phyloP scores from a whole-genome alignment of 1,140 invertebrate species.

The Drosophila lacertosa region DNA sequence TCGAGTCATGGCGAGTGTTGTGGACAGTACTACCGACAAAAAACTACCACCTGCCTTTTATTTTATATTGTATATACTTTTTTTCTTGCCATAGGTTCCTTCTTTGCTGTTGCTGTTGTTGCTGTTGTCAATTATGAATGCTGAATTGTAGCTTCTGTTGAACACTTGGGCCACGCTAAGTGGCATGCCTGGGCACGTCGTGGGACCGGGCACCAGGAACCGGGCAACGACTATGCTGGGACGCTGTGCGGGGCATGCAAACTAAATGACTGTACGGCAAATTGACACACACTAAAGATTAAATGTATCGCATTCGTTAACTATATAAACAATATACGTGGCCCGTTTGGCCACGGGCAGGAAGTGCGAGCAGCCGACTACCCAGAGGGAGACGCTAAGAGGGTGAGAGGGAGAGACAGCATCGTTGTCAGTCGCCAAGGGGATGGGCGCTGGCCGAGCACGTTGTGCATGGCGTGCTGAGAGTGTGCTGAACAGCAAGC shows the following conservation, averaged over 20 bases:
- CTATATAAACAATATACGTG: slow-evolving; percentile 82
- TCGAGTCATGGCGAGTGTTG: slow-evolving; percentile 63
- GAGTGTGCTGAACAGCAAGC: slow-evolving; percentile 74
- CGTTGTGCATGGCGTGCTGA: slow-evolving; percentile 63
- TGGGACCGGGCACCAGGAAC: slow-evolving; percentile 58
- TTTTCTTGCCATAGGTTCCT: slow-evolving; percentile 58
- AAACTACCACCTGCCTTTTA: slow-evolving; percentile 80
- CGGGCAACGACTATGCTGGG: slow-evolving; percentile 29
- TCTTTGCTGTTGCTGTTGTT: slow-evolving; percentile 21
- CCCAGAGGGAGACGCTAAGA: too few relatives aligned
- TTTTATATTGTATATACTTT: slow-evolving; percentile 58
- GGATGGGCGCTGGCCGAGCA: slow-evolving; percentile 17
- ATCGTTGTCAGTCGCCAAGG: neutral
- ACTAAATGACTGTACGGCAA: slow-evolving; percentile 82
- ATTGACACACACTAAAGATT: slow-evolving; percentile 83
- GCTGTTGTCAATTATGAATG: slow-evolving; percentile 78
- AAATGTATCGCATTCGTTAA: slow-evolving; percentile 83
- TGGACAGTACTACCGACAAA: slow-evolving; percentile 57
- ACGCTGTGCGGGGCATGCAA: slow-evolving; percentile 66
- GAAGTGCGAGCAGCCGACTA: slow-evolving; percentile 50
- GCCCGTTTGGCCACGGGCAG: slow-evolving; percentile 64
- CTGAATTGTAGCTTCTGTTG: slow-evolving; percentile 82
- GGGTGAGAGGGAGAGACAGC: slow-evolving; percentile 8
- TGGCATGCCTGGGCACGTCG: slow-evolving; percentile 77
- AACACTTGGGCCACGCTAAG: slow-evolving; percentile 77